Percentiles rank a stretch among this genome's conserved stretches.
phyloP scores from a whole-genome alignment of 2,797 vertebrate genomes.

The Phrynocephalus guinanensis region DNA sequence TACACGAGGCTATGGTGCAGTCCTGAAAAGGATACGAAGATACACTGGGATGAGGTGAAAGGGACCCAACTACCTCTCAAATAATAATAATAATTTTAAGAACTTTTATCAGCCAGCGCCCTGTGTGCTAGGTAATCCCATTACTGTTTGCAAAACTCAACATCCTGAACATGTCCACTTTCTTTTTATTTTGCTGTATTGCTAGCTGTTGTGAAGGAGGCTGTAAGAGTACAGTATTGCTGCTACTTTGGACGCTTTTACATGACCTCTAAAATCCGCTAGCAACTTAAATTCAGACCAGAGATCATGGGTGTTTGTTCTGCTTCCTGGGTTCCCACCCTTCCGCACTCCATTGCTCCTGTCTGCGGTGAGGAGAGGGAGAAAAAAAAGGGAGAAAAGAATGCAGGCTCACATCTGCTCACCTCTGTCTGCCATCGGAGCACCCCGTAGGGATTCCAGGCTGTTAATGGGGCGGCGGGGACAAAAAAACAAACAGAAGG shows the following conservation, averaged over 20 bases:
- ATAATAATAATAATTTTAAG: not conserved
- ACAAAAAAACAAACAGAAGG: too few relatives aligned
- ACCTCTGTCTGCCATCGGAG: too few relatives aligned
- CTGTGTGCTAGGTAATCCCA: not conserved
- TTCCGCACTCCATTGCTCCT: too few relatives aligned
- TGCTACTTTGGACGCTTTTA: not conserved
- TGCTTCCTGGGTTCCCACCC: too few relatives aligned
- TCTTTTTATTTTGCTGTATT: not conserved
- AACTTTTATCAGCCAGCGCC: not conserved
- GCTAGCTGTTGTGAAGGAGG: not conserved
- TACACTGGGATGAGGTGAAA: not conserved
- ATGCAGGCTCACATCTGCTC: too few relatives aligned
- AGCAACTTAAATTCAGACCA: too few relatives aligned
- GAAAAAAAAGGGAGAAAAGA: too few relatives aligned
- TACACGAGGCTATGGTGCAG: slow-evolving; percentile 81
- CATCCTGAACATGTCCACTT: not conserved
- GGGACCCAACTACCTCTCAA: not conserved
- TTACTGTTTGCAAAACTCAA: not conserved
- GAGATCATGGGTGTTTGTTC: too few relatives aligned
- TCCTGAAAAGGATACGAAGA: slow-evolving; percentile 71
- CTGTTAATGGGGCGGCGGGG: too few relatives aligned
- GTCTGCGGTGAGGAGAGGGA: too few relatives aligned
- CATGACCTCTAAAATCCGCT: too few relatives aligned
- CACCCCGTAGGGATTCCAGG: too few relatives aligned
- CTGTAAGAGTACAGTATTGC: not conserved